Conservation (phyloP, 2,797 vertebrate species). For the Sitta carolinensis region DNA sequence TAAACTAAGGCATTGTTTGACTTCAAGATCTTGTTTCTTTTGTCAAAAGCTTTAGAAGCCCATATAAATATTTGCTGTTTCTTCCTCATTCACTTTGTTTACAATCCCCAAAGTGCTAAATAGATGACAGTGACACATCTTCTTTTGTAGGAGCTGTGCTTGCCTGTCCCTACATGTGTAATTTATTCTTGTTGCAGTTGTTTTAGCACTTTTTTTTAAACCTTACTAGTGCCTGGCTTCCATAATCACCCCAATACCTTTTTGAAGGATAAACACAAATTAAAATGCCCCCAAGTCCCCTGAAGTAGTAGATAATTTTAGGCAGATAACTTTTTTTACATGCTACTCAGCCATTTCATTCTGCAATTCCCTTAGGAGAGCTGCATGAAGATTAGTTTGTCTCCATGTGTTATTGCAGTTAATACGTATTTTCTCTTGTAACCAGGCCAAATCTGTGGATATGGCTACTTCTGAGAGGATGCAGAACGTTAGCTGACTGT, state of each 20-base stretch:
- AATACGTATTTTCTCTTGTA: background rate
- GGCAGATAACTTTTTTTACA: background rate
- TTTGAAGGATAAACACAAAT: background rate
- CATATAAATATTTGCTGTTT: slow-evolving; percentile 51
- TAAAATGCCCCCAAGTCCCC: background rate
- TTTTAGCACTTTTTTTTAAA: background rate
- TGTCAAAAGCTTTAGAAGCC: slow-evolving; percentile 39
- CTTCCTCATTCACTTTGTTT: slow-evolving; percentile 44
- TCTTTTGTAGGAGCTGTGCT: background rate
- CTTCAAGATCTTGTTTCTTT: slow-evolving; percentile 16
- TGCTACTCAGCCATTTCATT: slow-evolving; percentile 1
- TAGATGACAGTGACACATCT: slow-evolving; percentile 41
- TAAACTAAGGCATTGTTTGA: slow-evolving; percentile 18
- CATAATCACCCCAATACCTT: background rate
- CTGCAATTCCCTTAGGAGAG: background rate
- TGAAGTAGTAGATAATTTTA: background rate
- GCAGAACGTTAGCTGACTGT: background rate
- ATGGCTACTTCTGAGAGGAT: background rate
- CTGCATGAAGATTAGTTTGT: background rate
- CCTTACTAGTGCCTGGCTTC: background rate
- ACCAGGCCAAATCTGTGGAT: background rate
- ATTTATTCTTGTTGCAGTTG: slow-evolving; percentile 36
- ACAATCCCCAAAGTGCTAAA: slow-evolving; percentile 33
- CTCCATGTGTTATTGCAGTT: background rate
- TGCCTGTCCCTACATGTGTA: slow-evolving; percentile 16